Percentiles rank a stretch among this genome's conserved stretches.
Conservation (phyloP, 2,113 vertebrate species). For the Abramis brama region DNA sequence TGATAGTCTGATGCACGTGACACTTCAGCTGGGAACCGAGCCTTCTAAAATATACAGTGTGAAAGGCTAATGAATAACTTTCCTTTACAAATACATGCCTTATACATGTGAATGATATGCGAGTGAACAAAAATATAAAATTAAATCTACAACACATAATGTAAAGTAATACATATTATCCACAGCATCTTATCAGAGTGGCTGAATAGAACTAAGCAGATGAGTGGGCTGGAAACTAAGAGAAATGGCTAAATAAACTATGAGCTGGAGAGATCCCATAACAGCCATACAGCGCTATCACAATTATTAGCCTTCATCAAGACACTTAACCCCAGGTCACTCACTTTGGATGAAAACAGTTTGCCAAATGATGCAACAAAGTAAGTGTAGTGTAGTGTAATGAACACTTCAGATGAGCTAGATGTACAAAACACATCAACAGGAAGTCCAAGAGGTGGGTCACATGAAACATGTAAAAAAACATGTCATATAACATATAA, state of each 20-base stretch:
- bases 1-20: not conserved
- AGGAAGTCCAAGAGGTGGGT: not conserved
- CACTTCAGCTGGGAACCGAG: not conserved
- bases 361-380: not conserved
- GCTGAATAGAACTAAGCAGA: not conserved
- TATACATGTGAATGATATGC: not conserved
- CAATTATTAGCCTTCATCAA: not conserved
- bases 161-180: not conserved
- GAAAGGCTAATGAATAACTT: constrained; percentile 22
- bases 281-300: not conserved
- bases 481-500: too few relatives aligned
- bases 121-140: too few relatives aligned
- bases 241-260: not conserved
- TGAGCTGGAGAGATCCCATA: not conserved
- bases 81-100: not conserved
- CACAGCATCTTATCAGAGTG: not conserved
- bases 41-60: not conserved
- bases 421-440: not conserved
- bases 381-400: not conserved
- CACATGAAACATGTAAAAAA: not conserved
- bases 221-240: not conserved
- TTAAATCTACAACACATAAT: not conserved
- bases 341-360: not conserved
- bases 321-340: not conserved
- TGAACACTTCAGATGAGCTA: not conserved